These are phyloP conservation scores for Campoplex capitator DNA, from an alignment of 2,888 invertebrate genomes.

Conservation along the genomic window DNA sequence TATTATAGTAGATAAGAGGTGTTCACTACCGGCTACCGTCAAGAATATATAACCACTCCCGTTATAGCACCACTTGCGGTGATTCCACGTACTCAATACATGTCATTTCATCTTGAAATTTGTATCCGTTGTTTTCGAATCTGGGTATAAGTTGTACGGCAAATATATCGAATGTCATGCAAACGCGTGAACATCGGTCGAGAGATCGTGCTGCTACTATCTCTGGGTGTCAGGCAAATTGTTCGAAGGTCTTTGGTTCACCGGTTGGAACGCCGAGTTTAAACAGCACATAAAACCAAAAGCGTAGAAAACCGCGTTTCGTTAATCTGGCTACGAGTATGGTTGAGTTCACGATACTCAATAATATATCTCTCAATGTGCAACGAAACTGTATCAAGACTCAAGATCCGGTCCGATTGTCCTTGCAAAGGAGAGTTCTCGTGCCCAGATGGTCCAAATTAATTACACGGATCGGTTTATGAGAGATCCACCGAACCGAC, in stretches of 20 bases:
- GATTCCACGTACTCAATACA: neutral
- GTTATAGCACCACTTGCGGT: constrained; percentile 18
- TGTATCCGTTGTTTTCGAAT: constrained; percentile 45
- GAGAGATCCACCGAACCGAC: constrained; percentile 53
- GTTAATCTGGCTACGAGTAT: constrained; percentile 23
- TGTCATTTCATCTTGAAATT: constrained; percentile 10
- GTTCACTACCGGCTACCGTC: constrained; percentile 24
- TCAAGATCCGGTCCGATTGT: constrained; percentile 52
- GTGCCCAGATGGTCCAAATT: constrained; percentile 67
- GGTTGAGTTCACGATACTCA: constrained; percentile 2
- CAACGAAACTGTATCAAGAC: constrained; percentile 38
- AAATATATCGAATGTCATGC: constrained; percentile 51
- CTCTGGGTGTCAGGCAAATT: constrained; percentile 31
- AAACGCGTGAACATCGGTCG: constrained; percentile 14
- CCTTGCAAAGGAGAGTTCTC: constrained; percentile 55
- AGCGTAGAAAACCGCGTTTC: constrained; percentile 38
- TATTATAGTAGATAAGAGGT: constrained; percentile 36
- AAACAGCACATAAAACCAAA: constrained; percentile 48
- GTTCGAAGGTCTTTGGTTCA: constrained; percentile 61
- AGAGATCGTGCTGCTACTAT: constrained; percentile 11
- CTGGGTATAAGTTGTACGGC: constrained; percentile 48
- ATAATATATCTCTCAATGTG: constrained; percentile 21
- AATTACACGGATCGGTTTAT: constrained; percentile 69
- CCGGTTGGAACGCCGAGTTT: constrained; percentile 62
- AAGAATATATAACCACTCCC: constrained; percentile 35